Conservation (phyloP, 2,888 invertebrate species). For the Lepidocyrtoides sp. region DNA sequence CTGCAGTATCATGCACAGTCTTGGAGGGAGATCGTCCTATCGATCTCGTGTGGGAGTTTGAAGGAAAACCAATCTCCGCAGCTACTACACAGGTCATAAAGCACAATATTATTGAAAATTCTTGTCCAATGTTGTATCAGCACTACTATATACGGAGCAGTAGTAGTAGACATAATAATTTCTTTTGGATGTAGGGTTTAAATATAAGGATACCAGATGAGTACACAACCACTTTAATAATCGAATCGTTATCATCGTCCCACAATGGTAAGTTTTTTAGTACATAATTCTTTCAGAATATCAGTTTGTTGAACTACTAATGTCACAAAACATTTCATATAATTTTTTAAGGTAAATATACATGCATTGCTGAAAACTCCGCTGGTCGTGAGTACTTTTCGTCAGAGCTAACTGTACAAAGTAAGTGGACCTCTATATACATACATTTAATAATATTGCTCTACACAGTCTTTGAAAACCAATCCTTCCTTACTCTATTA, state of each 20-base stretch:
- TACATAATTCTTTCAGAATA: no score
- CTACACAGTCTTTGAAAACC: no score
- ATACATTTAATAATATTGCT: no score
- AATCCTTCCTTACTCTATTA: no score
- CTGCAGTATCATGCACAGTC: constrained; percentile 96
- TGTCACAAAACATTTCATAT: no score
- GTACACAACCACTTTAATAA: constrained; percentile 94
- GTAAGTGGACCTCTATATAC: constrained; percentile 87
- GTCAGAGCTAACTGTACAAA: constrained; percentile 94
- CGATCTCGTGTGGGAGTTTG: constrained; percentile 96
- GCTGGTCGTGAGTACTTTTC: constrained; percentile 93
- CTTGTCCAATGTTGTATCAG: no score
- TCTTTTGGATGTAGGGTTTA: constrained; percentile 81
- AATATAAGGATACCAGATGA: constrained; percentile 89
- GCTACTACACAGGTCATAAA: constrained; percentile 62
- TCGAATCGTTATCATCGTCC: constrained; percentile 94
- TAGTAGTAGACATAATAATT: no score
- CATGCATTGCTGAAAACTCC: constrained; percentile 96
- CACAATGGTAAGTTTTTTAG: constrained; percentile 92
- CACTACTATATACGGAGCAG: no score
- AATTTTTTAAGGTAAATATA: constrained; percentile 90
- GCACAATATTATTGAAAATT: neutral
- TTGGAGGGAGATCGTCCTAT: constrained; percentile 97
- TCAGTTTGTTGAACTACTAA: no score
- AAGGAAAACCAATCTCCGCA: constrained; percentile 89